These are phyloP conservation scores for Lucilia sericata DNA, from an alignment of 1,140 invertebrate genomes.

Conservation along the genomic window DNA sequence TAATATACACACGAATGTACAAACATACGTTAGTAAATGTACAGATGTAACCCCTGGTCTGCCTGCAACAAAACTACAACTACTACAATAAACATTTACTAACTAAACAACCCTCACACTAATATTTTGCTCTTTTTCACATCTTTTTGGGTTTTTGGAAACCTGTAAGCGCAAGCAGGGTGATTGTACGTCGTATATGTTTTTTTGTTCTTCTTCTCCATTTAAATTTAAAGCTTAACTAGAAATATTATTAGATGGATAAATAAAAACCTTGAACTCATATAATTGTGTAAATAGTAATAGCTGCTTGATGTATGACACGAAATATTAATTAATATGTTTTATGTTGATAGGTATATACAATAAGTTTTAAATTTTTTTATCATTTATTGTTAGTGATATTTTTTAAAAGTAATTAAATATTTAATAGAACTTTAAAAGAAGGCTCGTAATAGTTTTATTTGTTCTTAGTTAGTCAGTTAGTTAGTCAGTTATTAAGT, in stretches of 20 bases:
- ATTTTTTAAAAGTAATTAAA: no score
- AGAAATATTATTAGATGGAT: constrained; percentile 26
- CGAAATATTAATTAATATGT: background rate
- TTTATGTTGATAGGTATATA: no score
- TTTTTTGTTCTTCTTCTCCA: background rate
- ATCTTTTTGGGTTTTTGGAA: background rate
- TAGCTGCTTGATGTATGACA: background rate
- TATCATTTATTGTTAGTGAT: no score
- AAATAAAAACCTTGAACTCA: constrained; percentile 40
- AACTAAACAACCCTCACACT: constrained; percentile 26
- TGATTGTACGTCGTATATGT: constrained; percentile 18
- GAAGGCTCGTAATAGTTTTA: no score
- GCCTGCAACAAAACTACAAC: constrained; percentile 8
- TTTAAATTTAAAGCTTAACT: constrained; percentile 16
- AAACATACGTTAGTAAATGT: background rate
- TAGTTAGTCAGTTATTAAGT: no score
- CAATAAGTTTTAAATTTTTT: no score
- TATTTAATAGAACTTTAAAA: no score
- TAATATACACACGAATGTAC: background rate
- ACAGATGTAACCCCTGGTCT: background rate
- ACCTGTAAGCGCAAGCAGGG: constrained; percentile 23
- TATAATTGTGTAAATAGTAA: background rate
- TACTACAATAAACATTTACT: background rate
- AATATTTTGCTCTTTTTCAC: background rate
- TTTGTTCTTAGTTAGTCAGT: no score